These are phyloP conservation scores for Diaphora mendica DNA, from an alignment of 2,888 invertebrate genomes.

Conservation along the genomic window DNA sequence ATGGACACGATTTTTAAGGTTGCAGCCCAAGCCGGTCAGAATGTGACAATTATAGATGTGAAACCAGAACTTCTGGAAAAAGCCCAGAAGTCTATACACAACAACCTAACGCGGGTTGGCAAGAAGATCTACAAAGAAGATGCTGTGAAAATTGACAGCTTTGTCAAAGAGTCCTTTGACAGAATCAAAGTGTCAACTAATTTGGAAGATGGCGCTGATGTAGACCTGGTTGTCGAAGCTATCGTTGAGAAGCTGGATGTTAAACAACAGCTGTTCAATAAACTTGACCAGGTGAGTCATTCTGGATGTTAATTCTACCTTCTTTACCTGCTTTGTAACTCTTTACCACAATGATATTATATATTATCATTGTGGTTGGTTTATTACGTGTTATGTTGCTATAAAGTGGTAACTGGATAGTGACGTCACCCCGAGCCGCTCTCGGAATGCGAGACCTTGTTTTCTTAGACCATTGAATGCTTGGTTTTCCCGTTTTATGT, in stretches of 20 bases:
- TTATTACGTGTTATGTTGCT: too few relatives aligned
- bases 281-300: constrained; percentile 87
- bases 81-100: constrained; percentile 89
- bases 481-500: too few relatives aligned
- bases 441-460: too few relatives aligned
- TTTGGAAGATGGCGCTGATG: constrained; percentile 70
- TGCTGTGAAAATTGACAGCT: constrained; percentile 88
- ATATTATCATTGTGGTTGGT: too few relatives aligned
- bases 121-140: constrained; percentile 92
- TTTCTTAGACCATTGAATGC: too few relatives aligned
- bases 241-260: constrained; percentile 93
- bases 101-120: constrained; percentile 90
- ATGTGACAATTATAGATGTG: constrained; percentile 93
- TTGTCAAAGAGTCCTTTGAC: constrained; percentile 85
- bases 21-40: constrained; percentile 93
- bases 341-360: too few relatives aligned
- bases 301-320: not conserved
- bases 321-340: too few relatives aligned
- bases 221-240: constrained; percentile 93
- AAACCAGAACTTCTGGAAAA: constrained; percentile 90
- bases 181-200: constrained; percentile 88
- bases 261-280: constrained; percentile 91
- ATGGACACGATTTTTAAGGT: constrained; percentile 83
- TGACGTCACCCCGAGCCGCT: too few relatives aligned
- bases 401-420: too few relatives aligned